Conservation (phyloP, 2,113 vertebrate species). For the Cyprinodon variegatus region DNA sequence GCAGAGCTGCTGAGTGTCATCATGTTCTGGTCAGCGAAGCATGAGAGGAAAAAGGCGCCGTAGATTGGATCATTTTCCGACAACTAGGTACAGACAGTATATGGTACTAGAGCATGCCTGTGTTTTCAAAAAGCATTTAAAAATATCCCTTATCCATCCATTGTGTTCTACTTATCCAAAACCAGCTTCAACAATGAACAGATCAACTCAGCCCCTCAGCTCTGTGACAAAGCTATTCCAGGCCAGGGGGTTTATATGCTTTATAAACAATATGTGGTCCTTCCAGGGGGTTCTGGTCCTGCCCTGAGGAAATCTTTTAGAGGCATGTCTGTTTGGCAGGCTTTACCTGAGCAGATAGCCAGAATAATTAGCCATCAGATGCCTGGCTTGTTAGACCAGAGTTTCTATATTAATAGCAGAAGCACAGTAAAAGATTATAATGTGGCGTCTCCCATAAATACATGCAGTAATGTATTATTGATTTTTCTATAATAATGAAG, state of each 20-base stretch:
- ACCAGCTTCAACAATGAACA: too few relatives aligned
- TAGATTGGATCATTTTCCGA: constrained; percentile 18
- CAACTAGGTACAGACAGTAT: not conserved
- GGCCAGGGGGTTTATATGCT: too few relatives aligned
- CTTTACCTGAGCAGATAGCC: not conserved
- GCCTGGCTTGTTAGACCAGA: too few relatives aligned
- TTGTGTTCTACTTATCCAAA: too few relatives aligned
- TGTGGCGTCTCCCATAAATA: not conserved
- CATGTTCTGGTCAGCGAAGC: not conserved
- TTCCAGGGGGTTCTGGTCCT: not conserved
- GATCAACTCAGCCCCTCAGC: too few relatives aligned
- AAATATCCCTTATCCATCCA: too few relatives aligned
- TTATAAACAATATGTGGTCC: not conserved
- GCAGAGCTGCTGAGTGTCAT: not conserved
- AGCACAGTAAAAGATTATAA: too few relatives aligned
- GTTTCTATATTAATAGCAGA: not conserved
- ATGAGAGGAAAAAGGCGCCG: constrained; percentile 35
- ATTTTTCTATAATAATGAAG: not conserved
- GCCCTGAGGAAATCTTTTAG: not conserved
- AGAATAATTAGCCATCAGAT: not conserved
- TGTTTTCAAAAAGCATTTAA: too few relatives aligned
- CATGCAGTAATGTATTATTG: not conserved
- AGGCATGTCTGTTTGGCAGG: not conserved
- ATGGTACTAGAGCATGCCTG: too few relatives aligned
- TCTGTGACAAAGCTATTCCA: too few relatives aligned